These are phyloP conservation scores for Dryobota labecula DNA, from an alignment of 2,888 invertebrate genomes.

Conservation along the genomic window DNA sequence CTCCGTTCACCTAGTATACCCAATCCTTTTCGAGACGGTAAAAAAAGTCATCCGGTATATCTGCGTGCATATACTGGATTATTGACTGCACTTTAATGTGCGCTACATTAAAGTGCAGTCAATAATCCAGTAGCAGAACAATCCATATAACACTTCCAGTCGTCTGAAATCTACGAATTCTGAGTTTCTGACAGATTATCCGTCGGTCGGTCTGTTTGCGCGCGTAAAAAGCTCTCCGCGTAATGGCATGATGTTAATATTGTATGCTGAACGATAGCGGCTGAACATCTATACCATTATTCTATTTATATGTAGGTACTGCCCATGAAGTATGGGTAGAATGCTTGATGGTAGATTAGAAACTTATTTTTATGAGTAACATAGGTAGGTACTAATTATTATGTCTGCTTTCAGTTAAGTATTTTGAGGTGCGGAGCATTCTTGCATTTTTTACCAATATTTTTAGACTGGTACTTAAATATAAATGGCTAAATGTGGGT, in stretches of 20 bases:
- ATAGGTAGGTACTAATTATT: neutral
- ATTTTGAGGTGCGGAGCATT: neutral
- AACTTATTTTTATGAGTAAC: neutral
- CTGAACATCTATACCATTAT: slow-evolving; percentile 7
- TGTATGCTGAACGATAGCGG: slow-evolving; percentile 63
- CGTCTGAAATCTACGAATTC: slow-evolving; percentile 17
- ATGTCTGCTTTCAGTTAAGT: neutral
- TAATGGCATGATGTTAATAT: slow-evolving; percentile 78
- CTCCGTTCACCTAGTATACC: no score
- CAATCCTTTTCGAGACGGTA: no score
- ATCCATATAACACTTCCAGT: slow-evolving; percentile 35
- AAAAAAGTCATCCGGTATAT: no score
- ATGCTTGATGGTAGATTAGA: neutral
- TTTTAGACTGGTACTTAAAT: neutral
- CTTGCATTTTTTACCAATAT: neutral
- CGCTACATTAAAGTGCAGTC: neutral
- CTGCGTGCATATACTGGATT: no score
- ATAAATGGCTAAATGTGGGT: no score
- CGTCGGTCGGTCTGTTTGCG: slow-evolving; percentile 46
- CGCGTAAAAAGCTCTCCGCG: slow-evolving; percentile 73
- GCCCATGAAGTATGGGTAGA: neutral
- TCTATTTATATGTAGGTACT: slow-evolving; percentile 45
- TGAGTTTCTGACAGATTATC: slow-evolving; percentile 50
- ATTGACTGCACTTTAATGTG: no score
- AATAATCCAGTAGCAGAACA: neutral